Base-by-base conservation (phyloP, 2,797 vertebrate species). In the Gallinago solitaria region DNA sequence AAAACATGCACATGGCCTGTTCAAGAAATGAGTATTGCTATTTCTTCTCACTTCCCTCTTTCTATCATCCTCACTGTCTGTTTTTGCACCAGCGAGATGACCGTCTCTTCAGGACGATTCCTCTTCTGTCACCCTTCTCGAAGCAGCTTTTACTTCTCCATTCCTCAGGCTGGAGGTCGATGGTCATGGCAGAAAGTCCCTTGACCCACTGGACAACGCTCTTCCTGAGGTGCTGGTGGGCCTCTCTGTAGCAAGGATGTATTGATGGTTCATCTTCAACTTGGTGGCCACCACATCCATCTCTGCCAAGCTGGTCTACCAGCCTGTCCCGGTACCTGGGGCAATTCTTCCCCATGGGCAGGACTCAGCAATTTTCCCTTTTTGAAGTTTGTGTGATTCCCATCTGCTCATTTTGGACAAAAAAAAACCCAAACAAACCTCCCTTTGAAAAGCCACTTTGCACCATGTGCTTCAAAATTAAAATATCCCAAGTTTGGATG, bases 121-220 rank as follows among this genome's bases (percentile, higher is more conserved):
- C 43, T 64, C 63, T 68, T 32, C 53, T 82, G 41, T 14, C 27
- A 2, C 33, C 11, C 28, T 24, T 56, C 43, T 61, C 11, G 0
- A 30, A 24, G 39, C 37, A 39, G 68, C 61, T 81, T 77, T 80
- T 67, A 60, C 87, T 95, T 96, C 91, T 83, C 61, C 65, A 43
- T 88, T 73, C 39, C 76, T 17, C 19, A 37, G 39, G 68, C 79
- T 82, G 76, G 59, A 20, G 17, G 41, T 48, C 83, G 79, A 45
- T 16, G 14, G 21, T 51, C 39, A 13, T 5, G 41, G 30, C 41
- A 50, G 32, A 53, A 63, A 80, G 41, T 48, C 85, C 81, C 54
- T 53, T 71, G 50, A 64, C 53, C 5, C 0, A 0, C 53, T 41
- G 56, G 56, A 8, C 16, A 45, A 0, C 0, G 0, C 17, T 67